phyloP scores from a whole-genome alignment of 2,888 invertebrate genomes.

The Pristionchus arcanus region DNA sequence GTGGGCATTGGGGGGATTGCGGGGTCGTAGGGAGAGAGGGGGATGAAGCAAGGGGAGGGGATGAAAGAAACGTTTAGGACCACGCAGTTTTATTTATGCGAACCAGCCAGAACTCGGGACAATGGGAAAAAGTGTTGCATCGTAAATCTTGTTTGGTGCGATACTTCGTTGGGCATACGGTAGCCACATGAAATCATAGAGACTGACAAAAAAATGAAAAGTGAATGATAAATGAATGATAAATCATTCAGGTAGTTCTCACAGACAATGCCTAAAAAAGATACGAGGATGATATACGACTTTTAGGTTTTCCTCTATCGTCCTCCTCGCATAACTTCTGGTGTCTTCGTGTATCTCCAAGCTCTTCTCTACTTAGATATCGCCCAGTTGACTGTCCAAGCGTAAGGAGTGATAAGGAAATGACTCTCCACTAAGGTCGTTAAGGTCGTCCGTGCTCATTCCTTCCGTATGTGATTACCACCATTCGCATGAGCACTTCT shows the following conservation, averaged over 20 bases:
- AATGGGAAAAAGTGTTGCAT: constrained; percentile 37
- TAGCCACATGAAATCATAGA: neutral
- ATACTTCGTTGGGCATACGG: neutral
- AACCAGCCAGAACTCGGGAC: constrained; percentile 28
- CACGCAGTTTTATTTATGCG: constrained; percentile 43
- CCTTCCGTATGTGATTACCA: constrained; percentile 68
- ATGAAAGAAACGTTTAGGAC: constrained; percentile 45
- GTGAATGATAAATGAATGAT: neutral
- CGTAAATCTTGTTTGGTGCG: constrained; percentile 10
- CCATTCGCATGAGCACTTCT: constrained; percentile 61
- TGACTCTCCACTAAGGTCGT: neutral
- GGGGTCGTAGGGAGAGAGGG: neutral
- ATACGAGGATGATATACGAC: neutral
- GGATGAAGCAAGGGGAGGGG: neutral
- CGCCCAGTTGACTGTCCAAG: constrained; percentile 72
- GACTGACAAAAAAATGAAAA: neutral
- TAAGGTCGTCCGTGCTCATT: constrained; percentile 61
- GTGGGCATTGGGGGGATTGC: constrained; percentile 19
- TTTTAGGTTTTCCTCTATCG: constrained; percentile 77
- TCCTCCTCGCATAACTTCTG: constrained; percentile 78
- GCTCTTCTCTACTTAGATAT: constrained; percentile 76
- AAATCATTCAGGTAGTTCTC: too few relatives aligned
- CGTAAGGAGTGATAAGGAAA: constrained; percentile 56
- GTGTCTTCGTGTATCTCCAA: constrained; percentile 78
- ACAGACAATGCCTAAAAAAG: neutral